Evolutionary conservation across 2,797 vertebrate genomes (phyloP), one percentile per base, ranked within the genome.

Genomic region (Micrastur ruficollis): DNA sequence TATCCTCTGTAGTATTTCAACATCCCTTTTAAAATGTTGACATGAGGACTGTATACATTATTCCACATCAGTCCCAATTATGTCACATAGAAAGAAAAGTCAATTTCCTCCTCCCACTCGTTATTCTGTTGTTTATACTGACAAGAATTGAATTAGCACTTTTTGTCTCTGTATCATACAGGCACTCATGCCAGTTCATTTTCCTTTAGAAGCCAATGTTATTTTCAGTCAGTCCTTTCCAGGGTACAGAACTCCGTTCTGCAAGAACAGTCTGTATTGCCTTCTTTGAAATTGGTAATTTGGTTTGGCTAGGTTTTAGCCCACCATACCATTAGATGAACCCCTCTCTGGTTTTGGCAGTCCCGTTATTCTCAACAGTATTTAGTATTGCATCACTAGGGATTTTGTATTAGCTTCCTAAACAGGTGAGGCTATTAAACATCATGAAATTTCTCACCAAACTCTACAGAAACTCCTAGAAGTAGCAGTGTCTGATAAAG

Each of bases 21-120:
- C 83, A 89, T 67, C 32, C 32, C 52, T 85, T 93, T 90, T 42
- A 67, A 89, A 95, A 89, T 91, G 74, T 93, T 95, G 90, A 87
- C 90, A 93, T 72, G n/a, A 49, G 56, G 78, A 82, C 63, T 82
- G 67, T 96, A 89, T 94, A 94, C 63, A 80, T 94, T 96, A 94
- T 93, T 95, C 79, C 55, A 67, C 89, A 94, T 93, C 92, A 94
- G 92, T 87, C 93, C 84, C 59, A 92, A 92, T 94, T 96, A 94
- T 89, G 95, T 96, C 95, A 95, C 63, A 94, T 34, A 72, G 67
- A 91, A 82, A 89, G 83, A 75, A 95, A 96, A 96, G 74, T 73
- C 81, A 85, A 76, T 94, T 96, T 95, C 81, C 83, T 84, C 90
- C 95, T 96, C 94, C 96, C 87, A 90, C 95, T 91, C 93, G 42